Conservation (phyloP, 2,888 invertebrate species). For the Diaphora mendica region DNA sequence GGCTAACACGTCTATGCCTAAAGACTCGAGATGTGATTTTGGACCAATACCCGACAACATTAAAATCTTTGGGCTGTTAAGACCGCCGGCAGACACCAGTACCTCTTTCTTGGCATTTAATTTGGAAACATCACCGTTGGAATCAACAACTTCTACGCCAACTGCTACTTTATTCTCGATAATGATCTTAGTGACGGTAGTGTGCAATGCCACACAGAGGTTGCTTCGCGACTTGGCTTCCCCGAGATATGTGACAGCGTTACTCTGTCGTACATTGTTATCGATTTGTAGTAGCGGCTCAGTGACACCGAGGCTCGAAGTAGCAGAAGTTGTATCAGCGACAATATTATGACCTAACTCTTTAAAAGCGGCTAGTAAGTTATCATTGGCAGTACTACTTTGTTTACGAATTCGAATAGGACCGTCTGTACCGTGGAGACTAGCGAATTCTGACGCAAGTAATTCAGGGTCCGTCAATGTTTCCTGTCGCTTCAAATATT, state of each 20-base stretch:
- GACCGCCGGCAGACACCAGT: conserved; percentile 21
- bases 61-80: conserved; percentile 28
- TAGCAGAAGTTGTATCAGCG: conserved; percentile 26
- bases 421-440: conserved; percentile 33
- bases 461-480: conserved; percentile 47
- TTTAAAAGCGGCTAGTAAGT: conserved; percentile 8
- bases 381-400: rapidly evolving
- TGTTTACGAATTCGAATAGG: conserved; percentile 27
- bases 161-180: conserved; percentile 22
- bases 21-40: conserved; percentile 19
- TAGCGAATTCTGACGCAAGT: conserved; percentile 3
- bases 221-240: conserved; percentile 7
- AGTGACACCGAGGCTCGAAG: conserved; percentile 10
- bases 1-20: conserved; percentile 27
- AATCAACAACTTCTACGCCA: conserved; percentile 26
- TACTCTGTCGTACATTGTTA: neutral
- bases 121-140: conserved; percentile 9
- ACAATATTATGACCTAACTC: conserved; percentile 26
- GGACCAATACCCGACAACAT: conserved; percentile 37
- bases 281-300: neutral
- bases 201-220: neutral
- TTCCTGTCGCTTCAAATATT: conserved; percentile 61
- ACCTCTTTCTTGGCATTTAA: conserved; percentile 32
- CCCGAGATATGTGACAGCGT: neutral
- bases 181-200: conserved; percentile 32